Evolutionary conservation across 2,888 invertebrate genomes (phyloP).

Genomic region (Stenolophus ochropezus): DNA sequence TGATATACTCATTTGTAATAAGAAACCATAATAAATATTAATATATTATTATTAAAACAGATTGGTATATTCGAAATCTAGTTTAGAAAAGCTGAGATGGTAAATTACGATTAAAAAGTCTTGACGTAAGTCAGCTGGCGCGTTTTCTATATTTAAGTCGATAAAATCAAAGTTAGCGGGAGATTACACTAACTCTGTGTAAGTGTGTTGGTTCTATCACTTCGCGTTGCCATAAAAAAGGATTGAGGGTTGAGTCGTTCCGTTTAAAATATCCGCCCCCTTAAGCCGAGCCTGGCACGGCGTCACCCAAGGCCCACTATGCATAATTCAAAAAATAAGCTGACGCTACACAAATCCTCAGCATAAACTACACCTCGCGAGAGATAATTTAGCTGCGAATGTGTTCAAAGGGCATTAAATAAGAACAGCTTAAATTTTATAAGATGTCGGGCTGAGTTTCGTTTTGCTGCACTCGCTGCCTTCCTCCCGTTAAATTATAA

Average conservation of each 20-base stretch:
- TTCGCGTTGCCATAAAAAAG: slow-evolving; percentile 28
- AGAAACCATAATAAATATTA: too few species aligned
- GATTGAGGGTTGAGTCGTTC: slow-evolving; percentile 31
- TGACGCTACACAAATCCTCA: slow-evolving; percentile 58
- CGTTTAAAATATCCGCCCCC: slow-evolving; percentile 38
- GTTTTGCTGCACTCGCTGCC: slow-evolving; percentile 36
- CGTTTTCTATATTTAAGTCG: not conserved
- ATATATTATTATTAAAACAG: too few species aligned
- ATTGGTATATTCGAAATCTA: not conserved
- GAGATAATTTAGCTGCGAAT: slow-evolving; percentile 59
- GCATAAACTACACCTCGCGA: slow-evolving; percentile 51
- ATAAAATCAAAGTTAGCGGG: slow-evolving; percentile 8
- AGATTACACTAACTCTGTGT: slow-evolving; percentile 17
- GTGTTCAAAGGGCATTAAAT: slow-evolving; percentile 59
- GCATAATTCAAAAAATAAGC: slow-evolving; percentile 61
- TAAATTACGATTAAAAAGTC: not conserved
- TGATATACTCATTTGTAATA: too few species aligned
- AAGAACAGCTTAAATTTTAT: slow-evolving; percentile 59
- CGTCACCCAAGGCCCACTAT: slow-evolving; percentile 46
- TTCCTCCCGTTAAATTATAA: slow-evolving; percentile 21
- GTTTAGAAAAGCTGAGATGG: not conserved
- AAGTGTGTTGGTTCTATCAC: slow-evolving; percentile 2
- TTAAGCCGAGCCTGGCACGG: slow-evolving; percentile 34
- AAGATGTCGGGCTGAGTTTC: slow-evolving; percentile 25
- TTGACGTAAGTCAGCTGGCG: not conserved